Base-by-base conservation (phyloP, 2,888 invertebrate genomes). In the Cylindroiulus punctatus region DNA sequence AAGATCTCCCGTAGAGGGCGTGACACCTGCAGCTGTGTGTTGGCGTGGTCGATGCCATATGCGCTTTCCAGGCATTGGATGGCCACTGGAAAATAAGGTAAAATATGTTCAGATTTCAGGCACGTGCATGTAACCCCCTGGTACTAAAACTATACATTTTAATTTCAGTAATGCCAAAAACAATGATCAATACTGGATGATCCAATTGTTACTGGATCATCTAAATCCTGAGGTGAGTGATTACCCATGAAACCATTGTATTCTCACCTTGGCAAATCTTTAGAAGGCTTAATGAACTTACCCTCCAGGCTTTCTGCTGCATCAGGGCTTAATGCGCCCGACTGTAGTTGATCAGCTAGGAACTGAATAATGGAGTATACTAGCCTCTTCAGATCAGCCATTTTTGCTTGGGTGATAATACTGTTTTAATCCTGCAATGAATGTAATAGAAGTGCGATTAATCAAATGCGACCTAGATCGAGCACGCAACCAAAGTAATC, bases 31-130 rank as follows among this genome's bases (percentile, higher is more conserved):
- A 90, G 90, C 52, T 90, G 89, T 84, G 88, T 88, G 32, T 88
- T 88, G 47, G 90, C 89, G 47, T 91, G 90, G 88, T 90, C 91
- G 0, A 98, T 92, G 88, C 94, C 95, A 91, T 96, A 98, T 10
- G 97, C 96, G 84, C 96, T 95, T 91, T 98, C 97, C 89, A 98
- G 92, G 91, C 98, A 98, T 92, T 98, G 98, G 88, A 96, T 94
- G 65, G 97, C 97, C 87, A 99, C 98, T 92, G 89, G 44, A 90
- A 89, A 83, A 84, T 26, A 81, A 22, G 17, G 86, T 40, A 81
- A 44, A 44, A 87, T 7, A 7, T 36, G 36, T 36, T 36, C 36
- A 36, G 36, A 36, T 36, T 36, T 36, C 7, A 7, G 7, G 36
- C 36, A 36, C 40, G 81, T 57, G 81, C 81, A 85, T 82, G 5